These are phyloP conservation scores for Megatriorchis doriae DNA, from an alignment of 2,113 vertebrate species.

Conservation along the genomic window DNA sequence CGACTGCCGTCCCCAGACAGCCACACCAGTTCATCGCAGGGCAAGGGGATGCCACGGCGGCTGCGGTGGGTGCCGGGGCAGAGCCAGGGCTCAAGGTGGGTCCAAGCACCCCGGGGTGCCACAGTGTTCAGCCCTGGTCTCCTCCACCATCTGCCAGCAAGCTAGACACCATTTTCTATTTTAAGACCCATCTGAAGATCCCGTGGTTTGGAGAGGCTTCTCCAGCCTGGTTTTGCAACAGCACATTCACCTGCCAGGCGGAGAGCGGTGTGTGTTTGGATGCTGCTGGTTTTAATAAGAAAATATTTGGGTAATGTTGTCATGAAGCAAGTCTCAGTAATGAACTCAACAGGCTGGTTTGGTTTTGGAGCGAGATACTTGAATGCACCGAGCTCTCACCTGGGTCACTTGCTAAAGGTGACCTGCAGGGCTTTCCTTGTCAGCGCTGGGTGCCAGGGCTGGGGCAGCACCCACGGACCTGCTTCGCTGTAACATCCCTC, in stretches of 20 bases:
- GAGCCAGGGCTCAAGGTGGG: not conserved
- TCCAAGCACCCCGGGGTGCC: not conserved
- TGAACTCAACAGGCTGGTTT: not conserved
- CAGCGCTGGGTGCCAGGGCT: no score
- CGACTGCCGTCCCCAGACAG: not conserved
- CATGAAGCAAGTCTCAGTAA: not conserved
- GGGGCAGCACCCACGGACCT: fast-evolving
- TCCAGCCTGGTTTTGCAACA: not conserved
- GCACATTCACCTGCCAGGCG: not conserved
- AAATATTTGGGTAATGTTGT: conserved; percentile 22
- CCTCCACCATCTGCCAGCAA: fast-evolving
- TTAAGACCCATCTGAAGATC: not conserved
- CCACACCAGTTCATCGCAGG: not conserved
- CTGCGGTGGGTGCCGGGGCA: not conserved
- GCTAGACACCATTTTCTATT: not conserved
- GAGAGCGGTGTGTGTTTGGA: not conserved
- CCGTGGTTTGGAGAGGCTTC: not conserved
- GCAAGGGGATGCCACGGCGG: not conserved
- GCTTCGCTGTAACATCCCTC: not conserved
- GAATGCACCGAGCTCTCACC: not conserved
- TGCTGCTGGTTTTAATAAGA: not conserved
- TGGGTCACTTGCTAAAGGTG: not conserved
- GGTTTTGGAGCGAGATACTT: not conserved
- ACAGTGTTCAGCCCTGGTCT: not conserved
- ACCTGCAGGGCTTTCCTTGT: no score